These are phyloP conservation scores for Yasuhikotakia modesta DNA, from an alignment of 2,797 vertebrate genomes.

Conservation along the genomic window DNA sequence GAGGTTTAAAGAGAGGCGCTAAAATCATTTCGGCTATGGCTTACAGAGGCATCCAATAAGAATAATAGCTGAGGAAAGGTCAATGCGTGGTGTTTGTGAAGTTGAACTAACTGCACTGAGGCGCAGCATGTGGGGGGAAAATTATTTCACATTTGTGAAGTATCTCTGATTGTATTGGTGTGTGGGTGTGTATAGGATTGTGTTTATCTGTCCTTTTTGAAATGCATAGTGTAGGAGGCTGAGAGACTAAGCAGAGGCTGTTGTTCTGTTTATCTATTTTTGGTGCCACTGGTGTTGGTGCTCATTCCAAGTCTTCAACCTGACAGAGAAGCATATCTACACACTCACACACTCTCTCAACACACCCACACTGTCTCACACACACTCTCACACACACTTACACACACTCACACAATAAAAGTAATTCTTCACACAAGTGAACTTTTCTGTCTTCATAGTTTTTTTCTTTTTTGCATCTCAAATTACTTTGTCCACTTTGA, in stretches of 20 bases:
- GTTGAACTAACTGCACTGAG: conserved; percentile 4
- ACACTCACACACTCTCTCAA: background rate
- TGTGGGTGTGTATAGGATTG: conserved; percentile 33
- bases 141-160: conserved; percentile 28
- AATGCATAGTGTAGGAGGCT: conserved; percentile 35
- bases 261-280: conserved; percentile 10
- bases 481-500: too few relatives aligned
- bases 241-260: conserved; percentile 8
- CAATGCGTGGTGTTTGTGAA: conserved; percentile 8
- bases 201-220: conserved; percentile 38
- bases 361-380: too few relatives aligned
- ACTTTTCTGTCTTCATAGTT: too few relatives aligned
- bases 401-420: too few relatives aligned
- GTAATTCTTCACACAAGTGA: too few relatives aligned
- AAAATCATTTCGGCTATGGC: conserved; percentile 46
- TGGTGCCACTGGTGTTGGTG: background rate
- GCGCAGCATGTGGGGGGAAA: background rate
- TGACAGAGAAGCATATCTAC: background rate
- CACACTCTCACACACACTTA: too few relatives aligned
- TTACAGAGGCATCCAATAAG: conserved; percentile 37
- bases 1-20: conserved; percentile 40
- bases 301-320: background rate
- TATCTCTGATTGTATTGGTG: conserved; percentile 35
- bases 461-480: too few relatives aligned
- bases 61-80: conserved; percentile 14